Base-by-base conservation (phyloP, 2,797 vertebrate species). In the Geotrypetes seraphini region DNA sequence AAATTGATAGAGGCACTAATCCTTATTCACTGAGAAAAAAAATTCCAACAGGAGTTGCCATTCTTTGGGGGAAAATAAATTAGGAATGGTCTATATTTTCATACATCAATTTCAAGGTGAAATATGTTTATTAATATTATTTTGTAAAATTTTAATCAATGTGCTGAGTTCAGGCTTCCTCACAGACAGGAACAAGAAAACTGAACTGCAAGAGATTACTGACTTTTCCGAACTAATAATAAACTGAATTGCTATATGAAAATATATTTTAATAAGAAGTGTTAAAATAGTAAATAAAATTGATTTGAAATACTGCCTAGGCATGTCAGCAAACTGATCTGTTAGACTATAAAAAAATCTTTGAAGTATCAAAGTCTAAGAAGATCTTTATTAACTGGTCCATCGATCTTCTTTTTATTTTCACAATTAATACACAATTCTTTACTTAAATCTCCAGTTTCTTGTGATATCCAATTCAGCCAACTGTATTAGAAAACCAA, bases 1-100 rank as follows among this genome's bases (percentile, higher is more conserved):
- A 67, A 45, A 48, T 36, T 31, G 52, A 61, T 54, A 55, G 26
- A 58, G 31, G 26, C 43, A 38, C 30, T 55, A 54, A 60, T 63
- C 38, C 39, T 54, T 51, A 60, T 22, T 26, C 15, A 47, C 28
- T 22, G 3, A 21, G 31, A 66, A 63, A 69, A 61, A 52, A 32
- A n/a, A n/a, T 36, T 36, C 31, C 27, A 11, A 60, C 61, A 53
- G 38, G 17, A 47, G 46, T 53, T 48, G 55, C 34, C 33, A 11
- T 33, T 41, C 39, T 44, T 35, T 35, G 36, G n/a, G n/a, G n/a
- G 20, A 55, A 16, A 12, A 26, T 48, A 51, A 43, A 43, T 35
- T 22, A 33, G 16, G 14, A 48, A 33, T 57, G 7, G 52, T 13
- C 32, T 54, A 14, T 51, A 65, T 69, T n/a, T 60, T 57, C 32